Base-by-base conservation (phyloP, 2,113 vertebrate genomes). In the Crotalus viridis region DNA sequence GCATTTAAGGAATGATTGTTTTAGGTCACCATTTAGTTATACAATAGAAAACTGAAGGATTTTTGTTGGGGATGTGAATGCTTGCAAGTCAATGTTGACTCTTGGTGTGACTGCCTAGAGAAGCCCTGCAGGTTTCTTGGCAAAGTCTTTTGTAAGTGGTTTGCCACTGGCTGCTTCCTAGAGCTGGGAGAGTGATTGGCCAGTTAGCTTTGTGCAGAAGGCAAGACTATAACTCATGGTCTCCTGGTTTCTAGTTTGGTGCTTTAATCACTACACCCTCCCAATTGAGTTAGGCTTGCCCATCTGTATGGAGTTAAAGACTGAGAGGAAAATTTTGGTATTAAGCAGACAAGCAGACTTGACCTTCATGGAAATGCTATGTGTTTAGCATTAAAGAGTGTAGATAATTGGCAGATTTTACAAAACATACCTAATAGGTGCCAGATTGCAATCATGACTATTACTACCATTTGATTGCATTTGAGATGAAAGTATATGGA, bases 21-120 rank as follows among this genome's bases (percentile, higher is more conserved):
- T 96, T 94, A 96, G 94, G 94, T 95, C 96, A 95, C 96, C 95
- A 95, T 95, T 97, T 97, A 96, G 94, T 96, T 93, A 92, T 88
- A 94, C 93, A 81, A 43, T 43, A 21, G n/a, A 39, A 81, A 81
- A 81, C 33, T 21, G 17, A 39, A 17, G 19, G 74, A 1, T 43
- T 81, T 39, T 81, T 81, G 17, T 21, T 39, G 74, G 15, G 33
- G 15, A 21, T n/a, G 28, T n/a, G 33, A 17, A 39, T 81, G 69
- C 17, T 39, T 81, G 39, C 69, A 81, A 81, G 69, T 81, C 33
- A 39, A 15, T 81, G 69, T 39, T 81, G 33, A 39, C 0, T 39
- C 6, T 33, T 81, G 69, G 69, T 33, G 69, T 33, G n/a, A 81
- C 69, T 74, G 33, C 69, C 17, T 81, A 9, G 15, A 81, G n/a